Base-by-base conservation (phyloP, 2,888 invertebrate species). In the Endotricha flammealis region DNA sequence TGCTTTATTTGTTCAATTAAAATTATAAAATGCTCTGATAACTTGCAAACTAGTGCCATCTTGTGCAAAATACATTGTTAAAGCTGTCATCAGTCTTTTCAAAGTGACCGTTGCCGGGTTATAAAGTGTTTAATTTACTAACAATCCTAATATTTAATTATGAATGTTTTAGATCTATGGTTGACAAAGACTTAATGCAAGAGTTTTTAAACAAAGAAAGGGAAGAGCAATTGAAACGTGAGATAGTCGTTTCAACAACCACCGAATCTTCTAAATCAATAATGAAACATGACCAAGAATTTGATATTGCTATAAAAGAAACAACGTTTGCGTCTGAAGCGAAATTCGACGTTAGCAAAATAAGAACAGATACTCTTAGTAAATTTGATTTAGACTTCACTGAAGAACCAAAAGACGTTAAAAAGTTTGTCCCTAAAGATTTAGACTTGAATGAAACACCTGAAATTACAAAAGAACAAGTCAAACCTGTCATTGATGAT, bases 261-360 rank as follows among this genome's bases (percentile, higher is more conserved):
- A 48, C 53, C 1, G 66, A 63, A 23, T 49, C 53, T 17, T 44
- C 46, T 8, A 49, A 56, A 4, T 45, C 52, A 10, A 39, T 9
- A 16, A 43, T 6, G 59, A 64, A 34, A 53, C 64, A 46, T 44
- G 50, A n/a, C n/a, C n/a, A n/a, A n/a, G n/a, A n/a, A n/a, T n/a
- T n/a, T n/a, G n/a, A n/a, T n/a, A n/a, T n/a, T 14, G 52, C 62
- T 42, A 62, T 50, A 2, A 58, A 41, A 33, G 12, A 13, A 60
- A n/a, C n/a, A n/a, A n/a, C n/a, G n/a, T n/a, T 20, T 6, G 20
- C 20, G 7, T 4, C 4, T 11, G 49, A 55, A 12, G 49, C 55
- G 31, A 83, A 82, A 50, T 81, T 83, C 50, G 82, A 83, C 46
- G 73, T 83, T 2, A 67, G 69, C 1, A 82, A 82, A 66, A 83